Percentiles rank a stretch among this genome's conserved stretches.
Evolutionary conservation across 2,113 vertebrate species (phyloP).

Genomic region (Phainopepla nitens): DNA sequence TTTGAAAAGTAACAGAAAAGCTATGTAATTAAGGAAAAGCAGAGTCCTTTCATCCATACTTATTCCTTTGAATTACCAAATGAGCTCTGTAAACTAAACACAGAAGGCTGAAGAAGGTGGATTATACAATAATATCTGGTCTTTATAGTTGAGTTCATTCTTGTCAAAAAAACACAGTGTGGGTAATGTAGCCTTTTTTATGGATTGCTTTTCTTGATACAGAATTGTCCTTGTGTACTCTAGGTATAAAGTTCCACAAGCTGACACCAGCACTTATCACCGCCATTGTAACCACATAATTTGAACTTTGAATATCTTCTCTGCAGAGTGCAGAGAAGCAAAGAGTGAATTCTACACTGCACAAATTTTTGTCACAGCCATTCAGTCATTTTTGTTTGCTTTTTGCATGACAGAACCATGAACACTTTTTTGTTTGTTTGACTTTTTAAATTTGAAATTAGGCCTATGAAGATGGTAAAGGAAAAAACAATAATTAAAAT

Average conservation of each 20-base stretch:
- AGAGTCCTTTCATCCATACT: not conserved
- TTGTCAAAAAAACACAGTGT: not conserved
- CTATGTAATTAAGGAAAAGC: not conserved
- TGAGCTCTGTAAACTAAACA: not conserved
- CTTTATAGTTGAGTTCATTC: not conserved
- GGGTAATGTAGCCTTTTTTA: not conserved
- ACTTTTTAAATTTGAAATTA: slow-evolving; percentile 19
- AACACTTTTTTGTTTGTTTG: not conserved
- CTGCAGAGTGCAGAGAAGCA: not conserved
- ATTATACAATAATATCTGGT: not conserved
- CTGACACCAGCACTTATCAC: not conserved
- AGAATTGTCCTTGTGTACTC: not conserved
- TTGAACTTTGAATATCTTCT: not conserved
- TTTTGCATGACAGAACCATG: not conserved
- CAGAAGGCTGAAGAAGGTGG: not conserved
- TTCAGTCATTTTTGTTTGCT: not conserved
- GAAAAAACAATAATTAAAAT: not conserved
- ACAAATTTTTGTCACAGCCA: not conserved
- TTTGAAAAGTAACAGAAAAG: not conserved
- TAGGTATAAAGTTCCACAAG: not conserved
- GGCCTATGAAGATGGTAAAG: not conserved
- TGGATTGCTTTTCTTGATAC: not conserved
- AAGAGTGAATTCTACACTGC: not conserved
- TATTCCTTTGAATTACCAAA: not conserved
- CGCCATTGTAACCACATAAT: not conserved